Conservation (phyloP, 2,797 vertebrate species). For the Notamacropus eugenii region DNA sequence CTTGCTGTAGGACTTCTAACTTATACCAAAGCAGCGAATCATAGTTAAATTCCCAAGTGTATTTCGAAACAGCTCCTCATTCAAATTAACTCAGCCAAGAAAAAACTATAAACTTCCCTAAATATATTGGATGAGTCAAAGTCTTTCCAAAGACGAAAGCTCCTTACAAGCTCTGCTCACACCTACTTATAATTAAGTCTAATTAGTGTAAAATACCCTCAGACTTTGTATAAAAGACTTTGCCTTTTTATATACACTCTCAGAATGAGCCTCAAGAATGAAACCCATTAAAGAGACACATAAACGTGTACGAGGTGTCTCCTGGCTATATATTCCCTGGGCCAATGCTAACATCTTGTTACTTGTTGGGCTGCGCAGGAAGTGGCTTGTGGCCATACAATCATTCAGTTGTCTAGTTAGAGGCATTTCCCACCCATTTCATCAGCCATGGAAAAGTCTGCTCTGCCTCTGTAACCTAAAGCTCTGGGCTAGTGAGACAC, state of each 20-base stretch:
- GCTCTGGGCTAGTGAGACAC: not conserved
- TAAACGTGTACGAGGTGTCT: not conserved
- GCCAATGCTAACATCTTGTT: not conserved
- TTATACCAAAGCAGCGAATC: not conserved
- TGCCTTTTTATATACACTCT: not conserved
- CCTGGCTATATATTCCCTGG: not conserved
- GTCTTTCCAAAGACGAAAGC: not conserved
- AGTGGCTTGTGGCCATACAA: not conserved
- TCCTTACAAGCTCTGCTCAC: slow-evolving; percentile 2
- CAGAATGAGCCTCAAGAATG: not conserved
- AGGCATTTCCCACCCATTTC: not conserved
- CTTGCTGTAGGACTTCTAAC: not conserved
- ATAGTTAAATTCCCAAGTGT: slow-evolving; percentile 7
- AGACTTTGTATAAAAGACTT: not conserved
- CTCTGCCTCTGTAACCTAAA: not conserved
- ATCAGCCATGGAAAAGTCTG: not conserved
- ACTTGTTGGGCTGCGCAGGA: not conserved
- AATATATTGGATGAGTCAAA: not conserved
- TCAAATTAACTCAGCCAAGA: slow-evolving; percentile 23
- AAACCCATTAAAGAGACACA: not conserved
- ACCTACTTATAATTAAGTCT: slow-evolving; percentile 4
- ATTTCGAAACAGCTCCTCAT: not conserved
- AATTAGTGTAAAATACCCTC: not conserved
- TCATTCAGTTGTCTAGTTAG: not conserved
- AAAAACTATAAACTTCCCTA: not conserved